Evolutionary conservation across 2,797 vertebrate genomes (phyloP).

Genomic region (Spheniscus humboldti): DNA sequence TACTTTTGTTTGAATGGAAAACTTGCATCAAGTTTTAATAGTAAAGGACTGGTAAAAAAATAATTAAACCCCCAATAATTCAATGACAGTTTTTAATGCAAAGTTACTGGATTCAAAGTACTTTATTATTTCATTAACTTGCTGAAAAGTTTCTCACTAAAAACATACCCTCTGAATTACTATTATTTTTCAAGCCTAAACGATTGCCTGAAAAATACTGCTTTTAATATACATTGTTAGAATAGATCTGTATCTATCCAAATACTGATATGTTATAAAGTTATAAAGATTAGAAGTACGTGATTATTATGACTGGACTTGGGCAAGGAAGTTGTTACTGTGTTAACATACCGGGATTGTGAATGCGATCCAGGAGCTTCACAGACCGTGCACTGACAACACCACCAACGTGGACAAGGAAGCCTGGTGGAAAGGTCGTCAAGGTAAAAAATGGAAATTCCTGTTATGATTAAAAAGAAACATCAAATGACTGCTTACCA

Average conservation of each 20-base stretch:
- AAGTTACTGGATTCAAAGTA: not conserved
- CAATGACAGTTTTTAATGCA: not conserved
- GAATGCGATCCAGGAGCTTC: conserved; percentile 96
- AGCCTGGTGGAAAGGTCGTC: conserved; percentile 91
- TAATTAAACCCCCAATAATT: not conserved
- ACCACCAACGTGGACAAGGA: conserved; percentile 92
- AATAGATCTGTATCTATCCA: not conserved
- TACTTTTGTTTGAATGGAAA: not conserved
- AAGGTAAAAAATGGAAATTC: conserved; percentile 98
- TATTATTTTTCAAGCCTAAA: not conserved
- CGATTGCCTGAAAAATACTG: not conserved
- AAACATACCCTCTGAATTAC: not conserved
- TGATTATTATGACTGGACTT: not conserved
- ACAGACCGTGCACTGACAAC: conserved; percentile 97
- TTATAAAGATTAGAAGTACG: not conserved
- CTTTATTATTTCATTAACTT: not conserved
- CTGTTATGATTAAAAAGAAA: conserved; percentile 68
- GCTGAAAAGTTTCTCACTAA: not conserved
- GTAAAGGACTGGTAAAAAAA: not conserved
- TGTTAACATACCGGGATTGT: conserved; percentile 91
- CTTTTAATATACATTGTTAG: not conserved
- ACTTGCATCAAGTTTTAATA: not conserved
- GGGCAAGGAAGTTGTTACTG: not conserved
- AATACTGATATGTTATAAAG: not conserved
- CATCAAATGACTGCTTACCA: not conserved